Evolutionary conservation across 2,113 vertebrate species (phyloP), one percentile per base, ranked within the genome.

Genomic region (Leptocoma aspasia): DNA sequence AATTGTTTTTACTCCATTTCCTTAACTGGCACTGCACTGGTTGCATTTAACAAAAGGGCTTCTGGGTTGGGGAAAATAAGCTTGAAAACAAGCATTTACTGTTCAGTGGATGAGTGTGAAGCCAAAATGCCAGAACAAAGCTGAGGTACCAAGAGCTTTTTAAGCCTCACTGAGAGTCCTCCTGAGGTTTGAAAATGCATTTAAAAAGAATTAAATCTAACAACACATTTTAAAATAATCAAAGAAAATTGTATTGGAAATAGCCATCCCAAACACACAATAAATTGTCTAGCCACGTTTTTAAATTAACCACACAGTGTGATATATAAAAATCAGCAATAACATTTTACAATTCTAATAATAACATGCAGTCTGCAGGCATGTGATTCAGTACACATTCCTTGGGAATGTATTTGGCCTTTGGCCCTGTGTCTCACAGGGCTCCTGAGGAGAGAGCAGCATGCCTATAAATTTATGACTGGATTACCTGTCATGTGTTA

Each of bases 401-500:
- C 88, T 82, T 93, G 91, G 92, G 96, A 97, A 96, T 96, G 95
- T 95, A 83, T 94, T 96, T 97, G 96, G 94, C 95, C 96, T 97
- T 96, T 97, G 95, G 92, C 94, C 94, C 86, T 79, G 84, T 77
- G 85, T 89, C 94, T 97, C 96, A 93, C 70, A 95, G 94, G 95
- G 89, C 92, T 97, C 81, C 88, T 80, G 85, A 89, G 66, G 86
- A 96, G 92, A 94, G 89, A 96, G 93, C 84, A 94, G 92, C 84
- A 68, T 35, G 93, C 89, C 96, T 94, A 95, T 97, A 97, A 94
- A 97, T 97, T 97, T 96, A 93, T 84, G 92, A 85, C 91, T 90
- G 96, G 94, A 95, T 97, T 96, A 96, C 95, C 95, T 97, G 94
- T 95, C 93, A 91, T 95, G 80, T 89, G 95, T 96, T 97, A 97